Conservation (phyloP, 2,113 vertebrate genomes). For the Ranitomeya variabilis region DNA sequence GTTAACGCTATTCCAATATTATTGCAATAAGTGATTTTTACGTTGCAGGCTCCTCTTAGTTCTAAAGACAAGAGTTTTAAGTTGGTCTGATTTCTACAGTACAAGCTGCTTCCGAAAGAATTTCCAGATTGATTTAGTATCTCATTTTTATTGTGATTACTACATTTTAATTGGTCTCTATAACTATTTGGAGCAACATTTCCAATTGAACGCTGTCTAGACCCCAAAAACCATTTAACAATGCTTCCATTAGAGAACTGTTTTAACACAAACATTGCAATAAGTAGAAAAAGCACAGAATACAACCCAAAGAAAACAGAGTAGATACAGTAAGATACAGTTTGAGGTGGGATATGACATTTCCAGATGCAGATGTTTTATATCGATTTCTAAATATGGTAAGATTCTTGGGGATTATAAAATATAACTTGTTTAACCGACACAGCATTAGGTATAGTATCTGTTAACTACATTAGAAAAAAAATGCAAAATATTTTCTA, state of each 20-base stretch:
- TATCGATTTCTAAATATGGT: slow-evolving; percentile 53
- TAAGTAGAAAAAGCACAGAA: slow-evolving; percentile 4
- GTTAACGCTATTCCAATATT: too few relatives aligned
- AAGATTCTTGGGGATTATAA: slow-evolving; percentile 60
- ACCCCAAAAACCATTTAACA: slow-evolving; percentile 20
- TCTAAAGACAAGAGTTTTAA: not conserved
- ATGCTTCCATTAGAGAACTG: slow-evolving; percentile 11
- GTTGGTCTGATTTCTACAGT: not conserved
- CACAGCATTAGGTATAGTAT: slow-evolving; percentile 59
- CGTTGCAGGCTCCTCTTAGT: not conserved
- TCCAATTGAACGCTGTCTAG: not conserved
- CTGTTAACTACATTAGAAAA: slow-evolving; percentile 61
- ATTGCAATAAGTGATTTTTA: not conserved
- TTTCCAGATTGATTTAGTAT: not conserved
- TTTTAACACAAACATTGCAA: slow-evolving; percentile 22
- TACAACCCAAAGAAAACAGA: slow-evolving; percentile 21
- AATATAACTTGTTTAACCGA: slow-evolving; percentile 54
- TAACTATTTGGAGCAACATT: not conserved
- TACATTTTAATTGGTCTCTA: not conserved
- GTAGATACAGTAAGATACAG: slow-evolving; percentile 31
- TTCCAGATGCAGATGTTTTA: slow-evolving; percentile 59
- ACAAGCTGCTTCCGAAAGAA: not conserved
- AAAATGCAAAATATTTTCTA: slow-evolving; percentile 32
- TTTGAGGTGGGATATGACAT: slow-evolving; percentile 31
- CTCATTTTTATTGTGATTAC: not conserved